Percentiles rank a stretch among this genome's conserved stretches.
Evolutionary conservation across 2,888 invertebrate species (phyloP).

Genomic region (Dorcus hopei): DNA sequence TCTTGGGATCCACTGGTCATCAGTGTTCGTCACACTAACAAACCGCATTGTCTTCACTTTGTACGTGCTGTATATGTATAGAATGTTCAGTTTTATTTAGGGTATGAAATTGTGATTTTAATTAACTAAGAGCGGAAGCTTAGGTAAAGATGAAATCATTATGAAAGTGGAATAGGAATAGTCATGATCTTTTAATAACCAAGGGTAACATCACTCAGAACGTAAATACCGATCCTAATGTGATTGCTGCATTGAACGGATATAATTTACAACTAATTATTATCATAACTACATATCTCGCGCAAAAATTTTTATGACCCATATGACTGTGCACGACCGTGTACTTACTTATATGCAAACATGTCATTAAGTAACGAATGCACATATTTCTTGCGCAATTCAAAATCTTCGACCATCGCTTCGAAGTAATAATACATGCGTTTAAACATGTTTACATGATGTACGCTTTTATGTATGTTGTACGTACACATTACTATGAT

Average conservation of each 20-base stretch:
- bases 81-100: too few species aligned
- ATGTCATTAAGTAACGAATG: conserved; percentile 7
- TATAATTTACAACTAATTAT: conserved; percentile 8
- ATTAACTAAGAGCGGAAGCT: too few species aligned
- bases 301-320: conserved; percentile 6
- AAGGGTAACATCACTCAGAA: neutral
- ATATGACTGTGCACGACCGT: conserved; percentile 1
- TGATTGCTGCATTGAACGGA: neutral
- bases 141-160: too few species aligned
- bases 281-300: conserved; percentile 9
- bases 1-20: conserved; percentile 15
- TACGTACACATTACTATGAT: too few species aligned
- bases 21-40: conserved; percentile 18
- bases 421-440: too few species aligned
- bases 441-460: too few species aligned
- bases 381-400: conserved; percentile 7
- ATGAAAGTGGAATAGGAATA: too few species aligned
- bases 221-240: neutral
- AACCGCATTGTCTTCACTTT: conserved; percentile 8
- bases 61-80: too few species aligned
- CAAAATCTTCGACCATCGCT: conserved; percentile 1
- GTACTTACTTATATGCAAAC: conserved; percentile 7
- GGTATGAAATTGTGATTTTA: too few species aligned
- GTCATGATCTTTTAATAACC: neutral
- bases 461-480: too few species aligned